These are phyloP conservation scores for Drosophila tanythrix DNA, from an alignment of 2,888 invertebrate genomes.

Conservation along the genomic window DNA sequence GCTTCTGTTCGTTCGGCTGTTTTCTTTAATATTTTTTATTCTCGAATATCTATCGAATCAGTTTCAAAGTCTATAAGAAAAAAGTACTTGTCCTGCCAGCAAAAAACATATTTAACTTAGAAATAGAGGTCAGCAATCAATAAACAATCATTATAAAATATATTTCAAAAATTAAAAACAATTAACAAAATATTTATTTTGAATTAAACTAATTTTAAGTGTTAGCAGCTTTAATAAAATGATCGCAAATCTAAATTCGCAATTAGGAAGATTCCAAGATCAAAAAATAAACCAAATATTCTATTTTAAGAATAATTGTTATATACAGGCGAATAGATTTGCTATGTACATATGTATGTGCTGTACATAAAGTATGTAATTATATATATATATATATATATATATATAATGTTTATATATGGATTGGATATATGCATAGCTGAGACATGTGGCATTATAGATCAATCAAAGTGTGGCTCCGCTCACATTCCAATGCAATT, in stretches of 20 bases:
- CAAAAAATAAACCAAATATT: not conserved
- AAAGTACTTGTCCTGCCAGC: not conserved
- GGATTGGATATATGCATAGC: not conserved
- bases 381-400: not conserved
- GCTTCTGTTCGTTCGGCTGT: not conserved
- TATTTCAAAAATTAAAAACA: not conserved
- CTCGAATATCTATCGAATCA: not conserved
- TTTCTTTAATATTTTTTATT: not conserved
- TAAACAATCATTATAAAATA: not conserved
- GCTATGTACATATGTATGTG: not conserved
- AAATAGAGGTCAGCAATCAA: not conserved
- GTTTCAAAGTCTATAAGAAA: not conserved
- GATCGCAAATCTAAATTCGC: not conserved
- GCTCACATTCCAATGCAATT: slow-evolving; percentile 14
- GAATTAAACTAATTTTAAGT: not conserved
- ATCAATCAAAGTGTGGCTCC: slow-evolving; percentile 16
- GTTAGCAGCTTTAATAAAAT: not conserved
- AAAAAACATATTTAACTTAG: not conserved
- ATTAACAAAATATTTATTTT: not conserved
- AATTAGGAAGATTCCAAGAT: not conserved
- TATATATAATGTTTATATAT: no score
- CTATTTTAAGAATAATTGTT: not conserved
- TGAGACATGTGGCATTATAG: slow-evolving; percentile 4
- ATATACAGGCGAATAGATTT: not conserved
- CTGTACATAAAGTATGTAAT: not conserved